Conservation (phyloP, 2,888 invertebrate genomes). For the Thera britannica region DNA sequence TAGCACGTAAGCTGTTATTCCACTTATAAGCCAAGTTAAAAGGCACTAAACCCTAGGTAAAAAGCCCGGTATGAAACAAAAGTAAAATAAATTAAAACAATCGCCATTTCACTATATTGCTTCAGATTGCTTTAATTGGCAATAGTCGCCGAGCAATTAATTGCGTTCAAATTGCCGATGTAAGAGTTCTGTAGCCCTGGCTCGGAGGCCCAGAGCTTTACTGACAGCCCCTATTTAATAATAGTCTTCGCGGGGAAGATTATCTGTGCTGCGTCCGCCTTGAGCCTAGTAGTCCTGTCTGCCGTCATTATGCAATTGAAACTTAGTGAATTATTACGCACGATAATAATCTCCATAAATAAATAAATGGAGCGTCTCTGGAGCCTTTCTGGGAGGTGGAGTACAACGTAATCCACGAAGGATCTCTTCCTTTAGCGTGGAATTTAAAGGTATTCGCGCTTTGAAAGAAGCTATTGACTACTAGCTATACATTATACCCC, state of each 20-base stretch:
- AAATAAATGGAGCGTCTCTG: slow-evolving; percentile 69
- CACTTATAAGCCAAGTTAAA: no score
- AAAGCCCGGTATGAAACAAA: not conserved
- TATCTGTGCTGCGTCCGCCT: slow-evolving; percentile 75
- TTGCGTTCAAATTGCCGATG: slow-evolving; percentile 22
- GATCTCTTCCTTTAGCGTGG: slow-evolving; percentile 42
- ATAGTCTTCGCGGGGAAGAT: slow-evolving; percentile 74
- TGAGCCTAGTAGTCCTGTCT: slow-evolving; percentile 77
- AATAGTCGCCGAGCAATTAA: slow-evolving; percentile 6
- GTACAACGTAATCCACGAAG: slow-evolving; percentile 54
- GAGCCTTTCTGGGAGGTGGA: slow-evolving; percentile 53
- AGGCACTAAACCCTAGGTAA: no score
- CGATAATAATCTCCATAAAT: slow-evolving; percentile 83
- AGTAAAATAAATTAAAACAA: not conserved
- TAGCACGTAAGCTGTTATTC: no score
- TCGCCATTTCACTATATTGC: slow-evolving; percentile 2
- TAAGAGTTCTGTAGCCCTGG: slow-evolving; percentile 19
- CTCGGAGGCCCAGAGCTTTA: slow-evolving; percentile 55
- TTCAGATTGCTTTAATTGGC: slow-evolving; percentile 10
- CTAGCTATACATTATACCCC: not conserved
- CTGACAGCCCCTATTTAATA: slow-evolving; percentile 80
- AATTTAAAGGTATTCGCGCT: slow-evolving; percentile 10
- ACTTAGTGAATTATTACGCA: slow-evolving; percentile 84
- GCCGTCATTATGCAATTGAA: slow-evolving; percentile 84
- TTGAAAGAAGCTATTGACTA: not conserved